Percentiles rank a stretch among this genome's conserved stretches.
phyloP scores from a whole-genome alignment of 64 coral and sea anemone species.

The Dendronephthya gigantea region DNA sequence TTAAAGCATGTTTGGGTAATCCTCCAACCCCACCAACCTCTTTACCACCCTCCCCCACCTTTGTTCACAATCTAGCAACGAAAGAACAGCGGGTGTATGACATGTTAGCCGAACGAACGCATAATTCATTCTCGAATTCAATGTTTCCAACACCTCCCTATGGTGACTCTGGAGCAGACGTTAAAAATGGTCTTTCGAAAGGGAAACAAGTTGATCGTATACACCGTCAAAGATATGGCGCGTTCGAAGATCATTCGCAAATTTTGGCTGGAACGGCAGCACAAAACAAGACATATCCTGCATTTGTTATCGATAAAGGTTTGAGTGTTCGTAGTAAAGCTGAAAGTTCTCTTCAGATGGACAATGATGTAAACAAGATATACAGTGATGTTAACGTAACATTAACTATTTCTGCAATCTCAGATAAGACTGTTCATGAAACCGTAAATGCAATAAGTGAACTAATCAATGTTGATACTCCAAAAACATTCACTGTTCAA shows the following conservation, averaged over 20 bases:
- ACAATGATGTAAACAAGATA: conserved; percentile 48
- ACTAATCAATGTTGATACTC: neutral
- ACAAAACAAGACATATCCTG: neutral
- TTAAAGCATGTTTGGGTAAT: conserved; percentile 49
- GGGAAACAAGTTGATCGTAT: neutral
- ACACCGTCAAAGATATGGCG: neutral
- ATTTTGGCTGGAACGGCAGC: neutral
- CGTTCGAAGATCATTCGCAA: neutral
- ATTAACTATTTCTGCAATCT: conserved; percentile 82
- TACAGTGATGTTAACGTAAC: conserved; percentile 85
- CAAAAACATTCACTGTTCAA: neutral
- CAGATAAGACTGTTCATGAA: conserved; percentile 75
- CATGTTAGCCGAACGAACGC: neutral
- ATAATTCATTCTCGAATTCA: neutral
- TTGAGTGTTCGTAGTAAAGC: neutral
- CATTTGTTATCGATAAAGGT: conserved; percentile 11
- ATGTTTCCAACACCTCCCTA: neutral
- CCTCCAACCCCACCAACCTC: conserved; percentile 70
- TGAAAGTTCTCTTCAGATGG: conserved; percentile 14
- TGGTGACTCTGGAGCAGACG: neutral
- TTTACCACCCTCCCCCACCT: conserved; percentile 58
- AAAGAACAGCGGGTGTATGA: neutral
- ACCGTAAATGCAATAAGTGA: conserved; percentile 82
- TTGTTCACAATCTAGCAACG: neutral
- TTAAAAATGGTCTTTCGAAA: neutral